Evolutionary conservation across 1,140 invertebrate species (phyloP).

Genomic region (Drosophila willistoni): DNA sequence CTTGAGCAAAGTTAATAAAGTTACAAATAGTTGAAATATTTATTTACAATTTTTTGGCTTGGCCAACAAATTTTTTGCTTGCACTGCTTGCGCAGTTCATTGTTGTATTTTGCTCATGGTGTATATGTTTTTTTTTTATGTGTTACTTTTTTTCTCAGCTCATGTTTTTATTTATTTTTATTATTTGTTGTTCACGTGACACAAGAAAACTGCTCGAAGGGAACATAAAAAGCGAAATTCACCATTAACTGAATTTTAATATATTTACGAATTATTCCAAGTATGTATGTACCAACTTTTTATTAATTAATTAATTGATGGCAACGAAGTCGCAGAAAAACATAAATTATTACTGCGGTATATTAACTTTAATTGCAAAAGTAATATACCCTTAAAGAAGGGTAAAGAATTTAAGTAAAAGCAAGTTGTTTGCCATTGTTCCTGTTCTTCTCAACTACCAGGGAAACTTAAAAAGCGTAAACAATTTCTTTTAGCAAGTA

Average conservation of each 20-base stretch:
- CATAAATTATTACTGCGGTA: no score
- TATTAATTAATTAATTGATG: no score
- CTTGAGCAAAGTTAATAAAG: constrained; percentile 80
- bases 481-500: constrained; percentile 62
- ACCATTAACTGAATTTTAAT: no score
- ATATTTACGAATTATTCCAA: no score
- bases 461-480: constrained; percentile 58
- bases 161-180: not conserved
- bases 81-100: constrained; percentile 50
- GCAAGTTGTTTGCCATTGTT: constrained; percentile 27
- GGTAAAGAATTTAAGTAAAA: no score
- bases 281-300: no score
- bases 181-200: not conserved
- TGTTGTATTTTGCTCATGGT: constrained; percentile 57
- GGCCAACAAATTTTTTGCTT: constrained; percentile 62
- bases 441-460: constrained; percentile 11
- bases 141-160: not conserved
- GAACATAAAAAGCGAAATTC: no score
- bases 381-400: no score
- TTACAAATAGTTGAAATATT: constrained; percentile 81
- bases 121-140: constrained; percentile 38
- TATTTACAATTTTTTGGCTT: constrained; percentile 76
- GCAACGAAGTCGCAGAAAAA: no score
- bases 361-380: no score
- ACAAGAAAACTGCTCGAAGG: no score